Base-by-base conservation (phyloP, 2,888 invertebrate genomes). In the Lycocerus yunnanus region DNA sequence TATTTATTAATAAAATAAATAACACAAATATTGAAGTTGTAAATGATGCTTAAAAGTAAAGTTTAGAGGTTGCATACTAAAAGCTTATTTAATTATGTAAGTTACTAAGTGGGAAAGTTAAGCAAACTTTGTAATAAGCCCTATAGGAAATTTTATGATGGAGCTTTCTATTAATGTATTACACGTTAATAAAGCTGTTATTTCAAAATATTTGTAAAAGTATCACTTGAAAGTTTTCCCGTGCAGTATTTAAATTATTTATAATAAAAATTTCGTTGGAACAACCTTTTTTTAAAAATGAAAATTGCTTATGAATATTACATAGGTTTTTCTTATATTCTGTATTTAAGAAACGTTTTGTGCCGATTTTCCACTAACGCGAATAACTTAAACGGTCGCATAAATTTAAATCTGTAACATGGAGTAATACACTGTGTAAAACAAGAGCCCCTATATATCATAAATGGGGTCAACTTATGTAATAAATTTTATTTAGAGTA, bases 1-100 rank as follows among this genome's bases (percentile, higher is more conserved):
- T 43, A 43, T 43, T 43, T 43, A 43, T 43, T 43, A 43, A 43
- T 43, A 6, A 43, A 43, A n/a, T 43, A 43, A 43, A 43, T 43
- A 43, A n/a, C 43, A 43, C 27, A 60, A 67, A 72, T 43, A 72
- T 72, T 61, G 59, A 58, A 60, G 71, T 74, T 74, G 71, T 74
- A 74, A 74, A 74, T 74, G 71, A 24, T 43, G 43, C 43, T 43
- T 43, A 43, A 43, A 43, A 43, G 75, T 58, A 67, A 75, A 75
- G 72, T 75, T 75, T 75, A 75, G 66, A 72, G 72, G 72, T 73
- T 60, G 69, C 72, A 73, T 67, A 75, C 72, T 70, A 73, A 75
- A 75, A 75, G 75, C 75, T 75, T 73, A 72, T 73, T 73, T 75
- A 75, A 75, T 75, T 75, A 75, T 75, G 73, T 73, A 73, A 73